Conservation (phyloP, 2,797 vertebrate genomes). For the Mus minutoides region DNA sequence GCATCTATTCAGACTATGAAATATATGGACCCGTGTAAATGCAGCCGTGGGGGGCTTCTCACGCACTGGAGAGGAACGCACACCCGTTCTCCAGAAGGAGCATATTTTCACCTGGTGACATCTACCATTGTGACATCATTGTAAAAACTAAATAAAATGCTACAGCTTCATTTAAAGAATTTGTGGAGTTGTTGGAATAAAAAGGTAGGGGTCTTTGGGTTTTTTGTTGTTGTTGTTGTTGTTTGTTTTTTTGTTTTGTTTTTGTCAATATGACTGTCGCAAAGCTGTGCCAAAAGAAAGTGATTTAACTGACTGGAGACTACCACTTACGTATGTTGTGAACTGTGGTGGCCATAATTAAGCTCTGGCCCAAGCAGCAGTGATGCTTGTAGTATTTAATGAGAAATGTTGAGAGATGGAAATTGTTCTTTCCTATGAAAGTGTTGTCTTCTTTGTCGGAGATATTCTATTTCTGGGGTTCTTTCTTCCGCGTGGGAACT, state of each 20-base stretch:
- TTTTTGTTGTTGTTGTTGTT: no score
- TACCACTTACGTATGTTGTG: neutral
- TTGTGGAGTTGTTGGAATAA: neutral
- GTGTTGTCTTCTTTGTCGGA: constrained; percentile 22
- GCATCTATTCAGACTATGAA: constrained; percentile 65
- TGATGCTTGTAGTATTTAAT: constrained; percentile 2
- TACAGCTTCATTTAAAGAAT: constrained; percentile 17
- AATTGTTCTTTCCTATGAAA: constrained; percentile 25
- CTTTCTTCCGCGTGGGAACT: constrained; percentile 26
- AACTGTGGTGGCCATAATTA: constrained; percentile 26
- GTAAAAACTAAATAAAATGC: constrained; percentile 27
- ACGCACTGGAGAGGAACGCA: neutral
- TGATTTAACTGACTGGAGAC: constrained; percentile 38
- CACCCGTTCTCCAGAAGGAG: neutral
- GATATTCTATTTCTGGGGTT: neutral
- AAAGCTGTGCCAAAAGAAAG: constrained; percentile 50
- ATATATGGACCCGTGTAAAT: neutral
- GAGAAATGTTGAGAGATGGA: constrained; percentile 53
- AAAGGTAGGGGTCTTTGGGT: neutral
- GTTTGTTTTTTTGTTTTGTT: neutral
- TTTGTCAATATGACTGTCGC: neutral
- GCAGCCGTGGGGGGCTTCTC: neutral
- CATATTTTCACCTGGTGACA: neutral
- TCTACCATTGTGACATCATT: neutral
- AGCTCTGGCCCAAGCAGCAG: neutral